These are phyloP conservation scores for Metopolophium dirhodum DNA, from an alignment of 1,140 invertebrate genomes.

Conservation along the genomic window DNA sequence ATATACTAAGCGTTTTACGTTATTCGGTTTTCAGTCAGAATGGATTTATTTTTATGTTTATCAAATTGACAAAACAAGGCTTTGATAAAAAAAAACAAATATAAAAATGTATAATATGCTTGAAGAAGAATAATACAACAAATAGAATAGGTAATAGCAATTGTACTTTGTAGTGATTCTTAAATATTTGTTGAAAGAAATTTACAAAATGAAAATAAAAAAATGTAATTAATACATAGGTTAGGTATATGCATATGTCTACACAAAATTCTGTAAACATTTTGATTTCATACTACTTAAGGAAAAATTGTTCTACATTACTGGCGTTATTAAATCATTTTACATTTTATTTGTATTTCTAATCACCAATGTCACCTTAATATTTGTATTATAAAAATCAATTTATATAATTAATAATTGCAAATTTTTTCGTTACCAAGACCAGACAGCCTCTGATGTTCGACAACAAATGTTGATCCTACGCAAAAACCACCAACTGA, in stretches of 20 bases:
- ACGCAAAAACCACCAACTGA: slow-evolving; percentile 94
- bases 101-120: too few relatives aligned
- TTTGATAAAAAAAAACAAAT: too few relatives aligned
- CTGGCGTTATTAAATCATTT: background rate
- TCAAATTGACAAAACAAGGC: too few relatives aligned
- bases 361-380: background rate
- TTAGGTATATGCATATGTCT: too few relatives aligned
- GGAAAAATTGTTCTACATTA: background rate
- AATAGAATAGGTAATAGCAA: too few relatives aligned
- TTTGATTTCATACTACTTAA: background rate
- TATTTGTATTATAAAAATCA: background rate
- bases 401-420: background rate
- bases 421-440: slow-evolving; percentile 66
- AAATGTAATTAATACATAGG: background rate
- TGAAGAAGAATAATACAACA: too few relatives aligned
- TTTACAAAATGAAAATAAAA: background rate
- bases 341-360: background rate
- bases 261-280: background rate
- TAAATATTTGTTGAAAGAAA: background rate
- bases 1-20: too few relatives aligned
- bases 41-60: too few relatives aligned
- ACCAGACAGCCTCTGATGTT: slow-evolving; percentile 90
- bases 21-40: too few relatives aligned
- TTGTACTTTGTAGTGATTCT: too few relatives aligned
- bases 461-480: slow-evolving; percentile 91